phyloP scores from a whole-genome alignment of 2,113 vertebrate genomes.

The Hyaena hyaena region DNA sequence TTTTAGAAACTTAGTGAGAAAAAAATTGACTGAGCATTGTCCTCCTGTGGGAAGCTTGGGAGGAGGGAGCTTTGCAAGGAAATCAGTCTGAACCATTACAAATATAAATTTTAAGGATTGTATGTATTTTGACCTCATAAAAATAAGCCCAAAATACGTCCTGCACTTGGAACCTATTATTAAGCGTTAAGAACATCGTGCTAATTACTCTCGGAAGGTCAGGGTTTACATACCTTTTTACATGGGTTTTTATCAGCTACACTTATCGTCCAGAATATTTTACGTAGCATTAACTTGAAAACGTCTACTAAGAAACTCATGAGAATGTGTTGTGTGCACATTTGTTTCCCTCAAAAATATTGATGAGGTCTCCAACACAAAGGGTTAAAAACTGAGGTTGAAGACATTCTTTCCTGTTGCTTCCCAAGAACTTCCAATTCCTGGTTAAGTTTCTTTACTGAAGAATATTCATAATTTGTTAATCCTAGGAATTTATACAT shows the following conservation, averaged over 20 bases:
- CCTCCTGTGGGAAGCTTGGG: background rate
- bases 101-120: constrained; percentile 75
- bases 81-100: constrained; percentile 56
- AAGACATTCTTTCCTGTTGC: constrained; percentile 22
- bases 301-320: constrained; percentile 73
- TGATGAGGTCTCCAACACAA: constrained; percentile 62
- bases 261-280: constrained; percentile 62
- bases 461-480: constrained; percentile 85
- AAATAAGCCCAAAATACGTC: constrained; percentile 78
- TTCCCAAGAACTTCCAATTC: constrained; percentile 58
- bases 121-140: constrained; percentile 75
- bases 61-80: background rate
- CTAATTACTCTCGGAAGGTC: constrained; percentile 78
- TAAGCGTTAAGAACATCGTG: constrained; percentile 79
- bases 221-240: constrained; percentile 52
- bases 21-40: background rate
- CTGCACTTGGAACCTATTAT: constrained; percentile 75
- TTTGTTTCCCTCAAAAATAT: constrained; percentile 73
- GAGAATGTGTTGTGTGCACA: background rate
- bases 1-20: background rate
- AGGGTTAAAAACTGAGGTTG: constrained; percentile 70
- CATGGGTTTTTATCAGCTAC: constrained; percentile 71
- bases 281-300: constrained; percentile 75
- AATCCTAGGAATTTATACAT: constrained; percentile 83
- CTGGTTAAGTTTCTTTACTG: constrained; percentile 74